These are phyloP conservation scores for Artemia franciscana DNA, from an alignment of 1,140 invertebrate species.

Conservation along the genomic window DNA sequence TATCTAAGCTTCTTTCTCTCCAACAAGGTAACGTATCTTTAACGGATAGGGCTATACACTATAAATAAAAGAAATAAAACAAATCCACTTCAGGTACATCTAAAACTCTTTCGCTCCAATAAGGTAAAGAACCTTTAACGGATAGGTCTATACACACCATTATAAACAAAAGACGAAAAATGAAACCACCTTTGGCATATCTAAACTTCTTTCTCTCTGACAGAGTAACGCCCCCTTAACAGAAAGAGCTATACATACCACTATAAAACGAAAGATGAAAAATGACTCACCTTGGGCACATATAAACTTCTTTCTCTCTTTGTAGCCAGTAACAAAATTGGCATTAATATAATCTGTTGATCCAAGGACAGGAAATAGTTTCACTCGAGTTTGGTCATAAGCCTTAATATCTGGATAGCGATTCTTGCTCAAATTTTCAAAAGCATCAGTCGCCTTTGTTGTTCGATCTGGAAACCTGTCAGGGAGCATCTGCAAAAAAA, in stretches of 20 bases:
- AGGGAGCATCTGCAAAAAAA: constrained; percentile 32
- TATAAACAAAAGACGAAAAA: no score
- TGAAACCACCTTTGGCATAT: constrained; percentile 46
- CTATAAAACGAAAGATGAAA: no score
- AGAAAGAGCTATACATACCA: no score
- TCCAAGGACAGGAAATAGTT: constrained; percentile 28
- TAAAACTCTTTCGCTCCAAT: no score
- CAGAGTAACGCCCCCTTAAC: no score
- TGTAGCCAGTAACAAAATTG: constrained; percentile 71
- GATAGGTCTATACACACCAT: no score
- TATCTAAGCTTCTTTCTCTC: constrained; percentile 81
- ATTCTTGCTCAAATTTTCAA: constrained; percentile 71
- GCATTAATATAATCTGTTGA: constrained; percentile 75
- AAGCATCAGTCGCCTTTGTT: constrained; percentile 53
- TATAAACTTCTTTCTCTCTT: constrained; percentile 77
- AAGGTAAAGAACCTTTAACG: no score
- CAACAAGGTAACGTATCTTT: no score
- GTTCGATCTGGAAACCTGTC: constrained; percentile 66
- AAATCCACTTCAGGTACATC: no score
- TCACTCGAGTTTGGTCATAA: constrained; percentile 75
- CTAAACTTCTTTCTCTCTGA: constrained; percentile 82
- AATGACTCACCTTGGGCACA: constrained; percentile 44
- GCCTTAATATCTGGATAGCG: constrained; percentile 70
- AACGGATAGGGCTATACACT: no score
- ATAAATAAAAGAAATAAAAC: no score